Conservation (phyloP, 2,888 invertebrate species). For the Celastrina argiolus region DNA sequence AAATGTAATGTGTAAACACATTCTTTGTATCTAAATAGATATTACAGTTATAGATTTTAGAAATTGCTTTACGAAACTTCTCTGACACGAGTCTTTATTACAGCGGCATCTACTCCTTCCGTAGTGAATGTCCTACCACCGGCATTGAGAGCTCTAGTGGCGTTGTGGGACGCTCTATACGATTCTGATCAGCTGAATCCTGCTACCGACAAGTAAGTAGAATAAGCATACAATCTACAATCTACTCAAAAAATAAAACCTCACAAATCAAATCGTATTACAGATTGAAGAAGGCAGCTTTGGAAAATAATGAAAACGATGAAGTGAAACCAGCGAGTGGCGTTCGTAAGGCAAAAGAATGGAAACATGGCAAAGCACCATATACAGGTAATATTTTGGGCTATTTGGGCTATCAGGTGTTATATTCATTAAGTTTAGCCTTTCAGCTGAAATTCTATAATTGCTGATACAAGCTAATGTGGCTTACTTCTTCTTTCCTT, state of each 20-base stretch:
- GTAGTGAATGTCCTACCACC: constrained; percentile 89
- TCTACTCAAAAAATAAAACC: neutral
- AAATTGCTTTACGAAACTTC: neutral
- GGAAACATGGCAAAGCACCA: constrained; percentile 48
- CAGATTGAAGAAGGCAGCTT: constrained; percentile 46
- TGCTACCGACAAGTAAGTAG: constrained; percentile 59
- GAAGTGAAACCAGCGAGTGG: constrained; percentile 41
- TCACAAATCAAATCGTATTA: constrained; percentile 4
- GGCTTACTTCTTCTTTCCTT: too few species aligned
- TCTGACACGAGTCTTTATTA: neutral
- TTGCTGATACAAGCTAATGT: too few species aligned
- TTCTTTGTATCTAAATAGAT: too few species aligned
- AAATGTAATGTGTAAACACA: too few species aligned
- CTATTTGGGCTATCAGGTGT: too few species aligned
- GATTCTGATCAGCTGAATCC: constrained; percentile 58
- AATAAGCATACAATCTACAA: too few species aligned
- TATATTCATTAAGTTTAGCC: too few species aligned
- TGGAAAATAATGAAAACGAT: constrained; percentile 53
- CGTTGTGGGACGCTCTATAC: constrained; percentile 93
- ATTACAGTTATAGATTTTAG: neutral
- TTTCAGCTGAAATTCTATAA: too few species aligned
- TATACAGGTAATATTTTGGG: constrained; percentile 43
- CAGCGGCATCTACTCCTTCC: constrained; percentile 42
- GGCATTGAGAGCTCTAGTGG: constrained; percentile 90
- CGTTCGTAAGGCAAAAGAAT: constrained; percentile 51